phyloP scores from a whole-genome alignment of 2,113 vertebrate genomes.

The Sarotherodon lohbergeri region DNA sequence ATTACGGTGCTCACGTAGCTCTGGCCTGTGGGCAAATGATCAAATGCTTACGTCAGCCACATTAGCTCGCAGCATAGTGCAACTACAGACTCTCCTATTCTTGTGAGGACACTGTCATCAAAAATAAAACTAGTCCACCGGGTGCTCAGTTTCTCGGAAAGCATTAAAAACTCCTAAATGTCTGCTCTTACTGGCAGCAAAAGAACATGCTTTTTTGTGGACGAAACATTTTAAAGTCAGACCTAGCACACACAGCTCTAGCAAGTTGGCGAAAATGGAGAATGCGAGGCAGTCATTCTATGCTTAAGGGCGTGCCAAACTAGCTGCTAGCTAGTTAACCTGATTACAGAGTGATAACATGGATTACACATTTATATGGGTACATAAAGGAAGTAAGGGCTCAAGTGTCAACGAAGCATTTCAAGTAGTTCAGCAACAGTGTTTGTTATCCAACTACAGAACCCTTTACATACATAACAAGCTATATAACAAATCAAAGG shows the following conservation, averaged over 20 bases:
- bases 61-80: not conserved
- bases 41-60: not conserved
- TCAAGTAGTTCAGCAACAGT: not conserved
- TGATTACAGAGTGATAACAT: not conserved
- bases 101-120: not conserved
- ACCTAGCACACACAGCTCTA: not conserved
- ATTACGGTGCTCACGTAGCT: not conserved
- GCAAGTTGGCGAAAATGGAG: rapidly evolving
- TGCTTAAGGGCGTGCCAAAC: not conserved
- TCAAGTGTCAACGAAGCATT: not conserved
- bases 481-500: not conserved
- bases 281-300: not conserved
- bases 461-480: not conserved
- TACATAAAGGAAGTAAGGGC: not conserved
- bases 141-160: not conserved
- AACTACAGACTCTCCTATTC: not conserved
- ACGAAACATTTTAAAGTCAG: not conserved
- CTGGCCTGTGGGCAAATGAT: not conserved
- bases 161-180: not conserved
- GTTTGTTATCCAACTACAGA: not conserved
- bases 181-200: not conserved
- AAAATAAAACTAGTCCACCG: not conserved
- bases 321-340: not conserved
- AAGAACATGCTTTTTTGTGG: not conserved
- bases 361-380: not conserved